Evolutionary conservation across 2,113 vertebrate genomes (phyloP).

Genomic region (Caretta caretta): DNA sequence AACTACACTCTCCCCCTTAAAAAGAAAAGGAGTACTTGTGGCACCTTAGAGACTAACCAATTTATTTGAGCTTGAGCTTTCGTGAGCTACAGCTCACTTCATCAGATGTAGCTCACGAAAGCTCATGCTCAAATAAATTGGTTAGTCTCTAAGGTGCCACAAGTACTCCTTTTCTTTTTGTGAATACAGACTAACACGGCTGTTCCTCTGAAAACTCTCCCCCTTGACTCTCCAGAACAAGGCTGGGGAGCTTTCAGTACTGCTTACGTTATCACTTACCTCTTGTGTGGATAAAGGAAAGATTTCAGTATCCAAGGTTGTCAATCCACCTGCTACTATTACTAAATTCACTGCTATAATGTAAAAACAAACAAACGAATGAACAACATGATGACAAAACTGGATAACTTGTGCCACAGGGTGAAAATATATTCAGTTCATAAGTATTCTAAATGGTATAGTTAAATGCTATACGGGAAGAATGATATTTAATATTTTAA

Average conservation of each 20-base stretch:
- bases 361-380: background rate
- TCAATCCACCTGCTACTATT: background rate
- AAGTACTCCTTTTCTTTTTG: too few relatives aligned
- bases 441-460: background rate
- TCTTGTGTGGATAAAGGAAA: background rate
- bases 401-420: background rate
- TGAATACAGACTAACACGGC: too few relatives aligned
- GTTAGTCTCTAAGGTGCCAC: too few relatives aligned
- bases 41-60: too few relatives aligned
- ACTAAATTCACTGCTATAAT: background rate
- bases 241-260: background rate
- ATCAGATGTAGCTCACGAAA: too few relatives aligned
- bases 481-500: background rate
- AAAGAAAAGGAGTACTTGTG: too few relatives aligned
- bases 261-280: background rate
- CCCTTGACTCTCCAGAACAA: background rate
- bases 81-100: too few relatives aligned
- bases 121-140: too few relatives aligned
- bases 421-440: background rate
- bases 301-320: background rate
- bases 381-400: background rate
- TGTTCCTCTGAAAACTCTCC: too few relatives aligned
- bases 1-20: rapidly evolving
- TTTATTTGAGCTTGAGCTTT: too few relatives aligned
- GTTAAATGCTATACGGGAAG: background rate